Conservation (phyloP, 2,888 invertebrate species). For the Hirtodrosophila histrioides region DNA sequence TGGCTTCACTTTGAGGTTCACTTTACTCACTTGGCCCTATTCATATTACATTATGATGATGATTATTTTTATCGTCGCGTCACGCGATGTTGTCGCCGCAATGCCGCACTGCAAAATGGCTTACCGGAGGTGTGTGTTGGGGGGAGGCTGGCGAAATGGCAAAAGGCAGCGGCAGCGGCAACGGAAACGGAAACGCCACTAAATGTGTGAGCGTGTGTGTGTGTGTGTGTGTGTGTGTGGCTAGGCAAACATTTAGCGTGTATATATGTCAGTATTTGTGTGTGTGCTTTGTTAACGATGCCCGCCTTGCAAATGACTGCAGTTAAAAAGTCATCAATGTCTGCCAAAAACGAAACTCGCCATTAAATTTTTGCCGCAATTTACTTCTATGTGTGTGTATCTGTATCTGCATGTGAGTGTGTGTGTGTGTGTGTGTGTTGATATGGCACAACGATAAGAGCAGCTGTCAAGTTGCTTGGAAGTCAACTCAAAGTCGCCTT, state of each 20-base stretch:
- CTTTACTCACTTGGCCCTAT: constrained; percentile 44
- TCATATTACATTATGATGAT: constrained; percentile 67
- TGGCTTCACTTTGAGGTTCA: constrained; percentile 38
- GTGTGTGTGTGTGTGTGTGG: constrained; percentile 15
- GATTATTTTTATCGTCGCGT: constrained; percentile 73
- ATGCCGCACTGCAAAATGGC: constrained; percentile 47
- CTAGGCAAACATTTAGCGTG: constrained; percentile 49
- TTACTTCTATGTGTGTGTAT: constrained; percentile 37
- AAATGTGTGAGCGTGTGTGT: constrained; percentile 24
- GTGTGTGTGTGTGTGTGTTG: constrained; percentile 21
- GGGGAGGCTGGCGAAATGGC: constrained; percentile 18
- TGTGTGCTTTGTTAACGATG: constrained; percentile 46
- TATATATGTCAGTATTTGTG: constrained; percentile 9
- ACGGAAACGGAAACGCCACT: constrained; percentile 70
- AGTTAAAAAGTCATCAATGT: constrained; percentile 84
- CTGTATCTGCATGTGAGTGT: constrained; percentile 18
- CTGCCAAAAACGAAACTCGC: constrained; percentile 73
- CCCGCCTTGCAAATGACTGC: constrained; percentile 79
- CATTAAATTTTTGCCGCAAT: constrained; percentile 73
- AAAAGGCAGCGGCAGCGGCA: constrained; percentile 43
- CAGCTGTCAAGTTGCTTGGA: constrained; percentile 13
- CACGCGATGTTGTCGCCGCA: constrained; percentile 80
- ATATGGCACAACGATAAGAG: constrained; percentile 50
- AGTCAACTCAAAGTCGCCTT: constrained; percentile 32
- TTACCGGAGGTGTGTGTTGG: background rate